Evolutionary conservation across 2,888 invertebrate species (phyloP).

Genomic region (Oegoconia quadripuncta): DNA sequence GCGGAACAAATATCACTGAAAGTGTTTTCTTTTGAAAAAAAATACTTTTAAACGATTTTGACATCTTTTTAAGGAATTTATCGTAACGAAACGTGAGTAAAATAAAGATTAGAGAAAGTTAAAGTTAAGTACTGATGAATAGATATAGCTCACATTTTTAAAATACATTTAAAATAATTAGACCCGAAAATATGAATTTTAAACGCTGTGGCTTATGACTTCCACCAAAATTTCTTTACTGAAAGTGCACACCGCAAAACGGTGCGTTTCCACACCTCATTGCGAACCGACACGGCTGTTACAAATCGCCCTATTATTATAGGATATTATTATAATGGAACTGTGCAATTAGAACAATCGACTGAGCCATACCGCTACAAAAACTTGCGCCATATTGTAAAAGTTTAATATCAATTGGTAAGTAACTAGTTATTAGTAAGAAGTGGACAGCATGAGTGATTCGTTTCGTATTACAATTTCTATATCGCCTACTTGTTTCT

Average conservation of each 20-base stretch:
- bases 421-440: constrained; percentile 8
- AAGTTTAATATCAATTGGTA: constrained; percentile 22
- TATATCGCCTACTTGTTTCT: neutral
- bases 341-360: constrained; percentile 65
- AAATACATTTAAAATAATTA: no score
- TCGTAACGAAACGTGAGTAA: no score
- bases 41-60: no score
- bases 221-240: constrained; percentile 30
- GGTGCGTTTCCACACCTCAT: constrained; percentile 72
- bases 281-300: constrained; percentile 57
- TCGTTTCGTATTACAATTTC: neutral
- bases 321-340: constrained; percentile 67
- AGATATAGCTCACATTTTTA: no score
- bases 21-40: no score
- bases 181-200: no score
- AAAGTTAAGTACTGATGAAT: no score
- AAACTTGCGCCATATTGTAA: constrained; percentile 36
- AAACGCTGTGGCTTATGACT: constrained; percentile 21
- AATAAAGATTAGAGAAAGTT: no score
- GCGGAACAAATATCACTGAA: no score
- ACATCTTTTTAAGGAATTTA: no score
- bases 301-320: constrained; percentile 71
- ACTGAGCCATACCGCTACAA: constrained; percentile 38
- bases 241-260: constrained; percentile 63
- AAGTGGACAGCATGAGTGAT: constrained; percentile 1